Evolutionary conservation across 1,140 invertebrate genomes (phyloP), one percentile per base, ranked within the genome.

Genomic region (Scaptodrosophila lebanonensis): DNA sequence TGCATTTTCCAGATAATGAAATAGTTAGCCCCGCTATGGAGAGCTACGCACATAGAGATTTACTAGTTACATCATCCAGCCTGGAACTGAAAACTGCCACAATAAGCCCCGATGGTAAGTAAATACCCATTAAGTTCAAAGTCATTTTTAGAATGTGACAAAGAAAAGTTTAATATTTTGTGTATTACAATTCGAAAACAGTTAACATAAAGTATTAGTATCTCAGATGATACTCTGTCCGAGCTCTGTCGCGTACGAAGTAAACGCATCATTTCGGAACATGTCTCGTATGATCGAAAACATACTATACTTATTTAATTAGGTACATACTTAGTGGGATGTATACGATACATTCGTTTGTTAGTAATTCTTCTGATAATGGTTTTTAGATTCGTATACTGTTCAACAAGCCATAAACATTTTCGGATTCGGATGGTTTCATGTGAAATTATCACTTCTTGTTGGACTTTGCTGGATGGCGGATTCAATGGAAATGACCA

Each of bases 401-500:
- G 94, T 98, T 1, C 94, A 95, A 66, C 95, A 98, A 88, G 96
- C 96, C 39, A 95, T 98, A n/a, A 97, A 98, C 89, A 91, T 93
- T 1, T 90, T 98, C 52, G 97, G 97, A 3, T 98, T 98, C 90
- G 97, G 97, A 13, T 95, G 93, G 89, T 98, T 98, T 87, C 97
- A 98, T 92, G 92, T 98, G 0, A 97, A 97, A 82, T 83, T 96
- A 12, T 95, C 94, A 1, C 88, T 96, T 11, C 93, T 94, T 71
- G 95, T 95, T 22, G 95, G 95, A 1, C 88, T 96, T 2, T 96
- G 95, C 83, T 95, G 97, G 96, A 98, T 98, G 96, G 95, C 97
- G 18, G 97, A 99, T 87, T 97, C 95, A 30, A 98, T 98, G 97
- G 97, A 98, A 89, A 98, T 98, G 94, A 98, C 97, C 84, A 97